Conservation (phyloP, 2,888 invertebrate species). For the Zhengitettix transpicula region DNA sequence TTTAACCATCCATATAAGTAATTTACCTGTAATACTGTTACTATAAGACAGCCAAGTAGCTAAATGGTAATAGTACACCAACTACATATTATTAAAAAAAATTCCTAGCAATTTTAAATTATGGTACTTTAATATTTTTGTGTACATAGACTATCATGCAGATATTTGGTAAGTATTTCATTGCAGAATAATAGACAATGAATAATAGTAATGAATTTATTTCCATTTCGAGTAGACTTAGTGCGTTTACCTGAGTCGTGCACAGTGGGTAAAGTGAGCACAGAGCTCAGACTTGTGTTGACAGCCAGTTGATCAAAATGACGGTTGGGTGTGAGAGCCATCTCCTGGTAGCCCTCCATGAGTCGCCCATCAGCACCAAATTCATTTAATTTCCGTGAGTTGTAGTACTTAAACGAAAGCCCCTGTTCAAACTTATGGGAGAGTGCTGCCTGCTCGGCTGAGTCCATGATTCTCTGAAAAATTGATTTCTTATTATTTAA, state of each 20-base stretch:
- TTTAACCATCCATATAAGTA: too few species aligned
- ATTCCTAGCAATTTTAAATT: too few species aligned
- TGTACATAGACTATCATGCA: too few species aligned
- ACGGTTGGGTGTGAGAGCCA: slow-evolving; percentile 45
- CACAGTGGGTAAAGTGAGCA: slow-evolving; percentile 71
- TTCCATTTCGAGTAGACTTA: too few species aligned
- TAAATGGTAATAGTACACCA: too few species aligned
- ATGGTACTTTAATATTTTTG: too few species aligned
- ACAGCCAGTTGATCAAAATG: slow-evolving; percentile 56
- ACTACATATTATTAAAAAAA: too few species aligned
- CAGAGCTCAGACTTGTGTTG: slow-evolving; percentile 70
- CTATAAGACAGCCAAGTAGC: too few species aligned
- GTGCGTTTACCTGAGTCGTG: slow-evolving; percentile 42
- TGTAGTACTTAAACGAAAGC: slow-evolving; percentile 29
- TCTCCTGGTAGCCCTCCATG: slow-evolving; percentile 50
- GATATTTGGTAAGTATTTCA: not conserved
- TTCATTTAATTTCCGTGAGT: slow-evolving; percentile 66
- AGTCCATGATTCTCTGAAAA: slow-evolving; percentile 73
- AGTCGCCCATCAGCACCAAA: slow-evolving; percentile 59
- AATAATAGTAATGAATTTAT: too few species aligned
- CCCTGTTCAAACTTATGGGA: slow-evolving; percentile 37
- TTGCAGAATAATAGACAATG: not conserved
- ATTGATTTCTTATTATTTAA: not conserved
- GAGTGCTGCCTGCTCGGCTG: slow-evolving; percentile 73
- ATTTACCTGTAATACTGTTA: too few species aligned